Evolutionary conservation across 2,888 invertebrate genomes (phyloP).

Genomic region (Thymelicus sylvestris): DNA sequence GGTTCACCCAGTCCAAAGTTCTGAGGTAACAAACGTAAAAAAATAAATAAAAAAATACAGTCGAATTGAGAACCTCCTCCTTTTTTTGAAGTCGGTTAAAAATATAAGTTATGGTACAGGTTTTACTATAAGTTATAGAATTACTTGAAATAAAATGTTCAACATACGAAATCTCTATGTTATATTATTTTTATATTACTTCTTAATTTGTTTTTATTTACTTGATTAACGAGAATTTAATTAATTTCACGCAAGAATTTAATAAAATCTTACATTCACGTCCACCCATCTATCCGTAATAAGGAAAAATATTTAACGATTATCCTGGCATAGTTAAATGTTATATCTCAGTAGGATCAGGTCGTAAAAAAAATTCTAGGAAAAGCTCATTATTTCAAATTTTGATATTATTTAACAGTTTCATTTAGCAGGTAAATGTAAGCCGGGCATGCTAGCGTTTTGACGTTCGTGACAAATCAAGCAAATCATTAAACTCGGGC

Average conservation of each 20-base stretch:
- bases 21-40: no score
- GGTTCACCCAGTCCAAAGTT: no score
- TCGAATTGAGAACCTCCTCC: no score
- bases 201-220: no score
- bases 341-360: conserved; percentile 57
- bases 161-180: no score
- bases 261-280: background rate
- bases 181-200: no score
- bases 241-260: background rate
- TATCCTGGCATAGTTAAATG: conserved; percentile 11
- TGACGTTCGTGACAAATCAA: conserved; percentile 36
- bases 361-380: conserved; percentile 68
- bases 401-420: conserved; percentile 75
- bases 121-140: no score
- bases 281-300: background rate
- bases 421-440: conserved; percentile 69
- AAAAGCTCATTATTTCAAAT: conserved; percentile 74
- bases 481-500: conserved; percentile 31
- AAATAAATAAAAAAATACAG: no score
- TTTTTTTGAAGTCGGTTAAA: no score
- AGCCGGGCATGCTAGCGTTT: conserved; percentile 55
- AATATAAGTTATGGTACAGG: no score
- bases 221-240: no score
- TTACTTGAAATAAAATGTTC: no score
- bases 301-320: conserved; percentile 22